Evolutionary conservation across 2,888 invertebrate species (phyloP).

Genomic region (Agonopterix heracliana): DNA sequence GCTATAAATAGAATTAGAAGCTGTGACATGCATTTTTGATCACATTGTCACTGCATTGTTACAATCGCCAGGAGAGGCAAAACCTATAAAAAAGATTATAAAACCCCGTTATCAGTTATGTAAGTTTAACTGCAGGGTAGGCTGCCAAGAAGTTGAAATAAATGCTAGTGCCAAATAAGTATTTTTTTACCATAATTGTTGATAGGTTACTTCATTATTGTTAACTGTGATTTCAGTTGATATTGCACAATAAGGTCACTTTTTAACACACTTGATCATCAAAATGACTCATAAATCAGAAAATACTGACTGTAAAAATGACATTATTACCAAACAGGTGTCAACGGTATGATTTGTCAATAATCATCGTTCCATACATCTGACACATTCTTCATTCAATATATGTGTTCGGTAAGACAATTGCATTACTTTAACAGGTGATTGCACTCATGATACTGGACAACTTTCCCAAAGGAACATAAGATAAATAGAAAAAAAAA

Average conservation of each 20-base stretch:
- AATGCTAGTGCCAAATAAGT: conserved; percentile 17
- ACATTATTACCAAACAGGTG: too few relatives aligned
- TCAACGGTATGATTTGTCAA: too few relatives aligned
- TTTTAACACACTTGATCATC: too few relatives aligned
- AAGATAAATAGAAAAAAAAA: too few relatives aligned
- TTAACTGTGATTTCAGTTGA: background rate
- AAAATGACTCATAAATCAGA: too few relatives aligned
- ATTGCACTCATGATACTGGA: too few relatives aligned
- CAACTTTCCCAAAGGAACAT: too few relatives aligned
- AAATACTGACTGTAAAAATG: too few relatives aligned
- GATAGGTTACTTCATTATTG: background rate
- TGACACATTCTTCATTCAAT: too few relatives aligned
- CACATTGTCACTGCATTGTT: conserved; percentile 4
- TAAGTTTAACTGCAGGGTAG: conserved; percentile 45
- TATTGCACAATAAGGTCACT: background rate
- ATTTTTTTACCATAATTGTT: conserved; percentile 9
- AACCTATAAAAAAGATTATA: conserved; percentile 54
- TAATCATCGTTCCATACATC: too few relatives aligned
- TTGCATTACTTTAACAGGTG: too few relatives aligned
- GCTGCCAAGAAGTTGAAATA: conserved; percentile 26
- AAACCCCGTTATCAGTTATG: conserved; percentile 64
- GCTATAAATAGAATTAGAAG: conserved; percentile 2
- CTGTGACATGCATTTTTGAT: conserved; percentile 12
- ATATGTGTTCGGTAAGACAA: too few relatives aligned
- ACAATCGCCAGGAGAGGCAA: conserved; percentile 18